Base-by-base conservation (phyloP, 2,888 invertebrate genomes). In the Pachliopta kotzebuea region DNA sequence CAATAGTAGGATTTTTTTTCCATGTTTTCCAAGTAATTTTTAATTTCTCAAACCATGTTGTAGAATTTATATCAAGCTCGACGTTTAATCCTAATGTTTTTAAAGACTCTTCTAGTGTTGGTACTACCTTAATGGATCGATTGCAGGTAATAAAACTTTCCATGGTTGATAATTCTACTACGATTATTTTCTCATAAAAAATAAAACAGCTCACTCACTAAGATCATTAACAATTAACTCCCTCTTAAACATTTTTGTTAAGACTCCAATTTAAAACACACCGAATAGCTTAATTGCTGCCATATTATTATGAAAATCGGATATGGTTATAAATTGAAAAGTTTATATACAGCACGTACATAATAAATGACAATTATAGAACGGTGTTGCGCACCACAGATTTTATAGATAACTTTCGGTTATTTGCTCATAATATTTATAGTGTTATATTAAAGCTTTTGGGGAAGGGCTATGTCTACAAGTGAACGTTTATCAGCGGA, bases 1-100 rank as follows among this genome's bases (percentile, higher is more conserved):
- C 87, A n/a, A 94, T 79, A 29, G 86, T 82, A 20, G 86, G 78
- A 79, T 93, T 93, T 76, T 92, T 93, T 72, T 93, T 94, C 93
- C 94, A 92, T 21, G 86, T 86, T 72, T 75, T 84, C 90, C 91
- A 92, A 37, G 84, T 85, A 20, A 70, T 63, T 76, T 86, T 87
- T 42, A 93, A 72, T 68, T 92, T 86, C 20, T 83, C 70, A 29
- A 92, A 82, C 91, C 93, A 93, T 20, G 71, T 60, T 65, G 68
- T 66, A 55, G 82, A 80, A 60, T 77, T 76, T 9, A 82, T 79
- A 72, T 92, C 90, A 62, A 93, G 80, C 58, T 85, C 78, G 63
- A 91, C 84, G 72, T 86, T 80, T 42, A 93, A 77, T 42, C 90
- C 92, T 68, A 83, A 79, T 21, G 72, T 71, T 55, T 71, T 73